These are phyloP conservation scores for Struthidea cinerea DNA, from an alignment of 2,113 vertebrate genomes.

Conservation along the genomic window DNA sequence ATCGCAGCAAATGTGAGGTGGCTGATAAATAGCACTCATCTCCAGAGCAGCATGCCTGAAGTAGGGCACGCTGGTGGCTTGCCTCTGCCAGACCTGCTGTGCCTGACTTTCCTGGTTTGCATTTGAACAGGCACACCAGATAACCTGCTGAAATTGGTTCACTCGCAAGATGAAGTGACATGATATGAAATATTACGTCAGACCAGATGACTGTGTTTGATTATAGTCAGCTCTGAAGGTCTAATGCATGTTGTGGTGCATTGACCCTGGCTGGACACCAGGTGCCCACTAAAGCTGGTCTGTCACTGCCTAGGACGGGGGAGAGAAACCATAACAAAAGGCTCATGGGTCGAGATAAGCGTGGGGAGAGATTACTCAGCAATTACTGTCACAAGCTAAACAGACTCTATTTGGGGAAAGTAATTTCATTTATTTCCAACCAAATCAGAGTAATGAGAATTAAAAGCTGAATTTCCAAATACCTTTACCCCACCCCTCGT, in stretches of 20 bases:
- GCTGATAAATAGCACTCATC: neutral
- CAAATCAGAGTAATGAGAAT: neutral
- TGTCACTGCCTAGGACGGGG: neutral
- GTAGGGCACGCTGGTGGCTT: neutral
- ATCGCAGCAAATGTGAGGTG: neutral
- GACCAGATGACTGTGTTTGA: neutral
- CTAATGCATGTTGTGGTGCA: neutral
- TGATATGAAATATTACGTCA: neutral
- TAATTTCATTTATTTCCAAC: neutral
- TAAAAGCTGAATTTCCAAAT: neutral
- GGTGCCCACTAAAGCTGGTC: neutral
- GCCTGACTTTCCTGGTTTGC: neutral
- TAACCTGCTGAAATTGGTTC: neutral
- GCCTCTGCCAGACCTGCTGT: neutral
- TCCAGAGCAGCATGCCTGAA: neutral
- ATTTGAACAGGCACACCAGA: neutral
- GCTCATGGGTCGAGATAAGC: neutral
- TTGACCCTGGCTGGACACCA: neutral
- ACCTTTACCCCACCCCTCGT: neutral
- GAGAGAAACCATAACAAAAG: neutral
- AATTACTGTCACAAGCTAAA: neutral
- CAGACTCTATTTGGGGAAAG: neutral
- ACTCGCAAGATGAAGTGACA: neutral
- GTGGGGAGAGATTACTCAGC: neutral
- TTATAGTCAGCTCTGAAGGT: neutral